phyloP scores from a whole-genome alignment of 1,140 invertebrate species.

The Manduca sexta region DNA sequence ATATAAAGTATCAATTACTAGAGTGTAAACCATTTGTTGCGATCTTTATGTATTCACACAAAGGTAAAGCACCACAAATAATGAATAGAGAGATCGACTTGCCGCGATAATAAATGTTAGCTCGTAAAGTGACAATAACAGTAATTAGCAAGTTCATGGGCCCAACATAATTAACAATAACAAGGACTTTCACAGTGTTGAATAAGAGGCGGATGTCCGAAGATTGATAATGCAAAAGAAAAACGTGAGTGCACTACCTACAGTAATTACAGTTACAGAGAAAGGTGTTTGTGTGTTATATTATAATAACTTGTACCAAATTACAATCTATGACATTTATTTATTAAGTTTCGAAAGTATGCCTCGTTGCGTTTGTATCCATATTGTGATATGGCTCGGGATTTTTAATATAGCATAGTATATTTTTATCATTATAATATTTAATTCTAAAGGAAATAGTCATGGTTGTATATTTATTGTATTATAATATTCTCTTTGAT shows the following conservation, averaged over 20 bases:
- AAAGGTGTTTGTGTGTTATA: conserved; percentile 45
- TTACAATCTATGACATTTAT: conserved; percentile 53
- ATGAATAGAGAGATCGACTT: neutral
- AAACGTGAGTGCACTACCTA: conserved; percentile 36
- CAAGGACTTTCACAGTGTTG: conserved; percentile 36
- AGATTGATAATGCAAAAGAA: conserved; percentile 40
- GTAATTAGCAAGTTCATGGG: conserved; percentile 8
- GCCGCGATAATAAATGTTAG: neutral
- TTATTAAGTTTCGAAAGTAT: conserved; percentile 51
- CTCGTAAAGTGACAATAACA: neutral
- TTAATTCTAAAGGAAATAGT: too few species aligned
- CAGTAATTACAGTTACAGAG: conserved; percentile 43
- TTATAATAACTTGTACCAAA: conserved; percentile 46
- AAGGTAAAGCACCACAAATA: too few species aligned
- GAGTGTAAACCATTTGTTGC: too few species aligned
- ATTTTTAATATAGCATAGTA: conserved; percentile 3
- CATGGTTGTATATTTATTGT: too few species aligned
- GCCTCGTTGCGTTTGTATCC: conserved; percentile 39
- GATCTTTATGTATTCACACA: too few species aligned
- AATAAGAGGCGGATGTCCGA: conserved; percentile 28
- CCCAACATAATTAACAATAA: conserved; percentile 19
- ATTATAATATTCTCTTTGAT: too few species aligned
- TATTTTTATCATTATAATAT: too few species aligned
- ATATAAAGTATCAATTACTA: too few species aligned
- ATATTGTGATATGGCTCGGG: conserved; percentile 38